phyloP scores from a whole-genome alignment of 2,113 vertebrate genomes.

The Herpailurus yagouaroundi region DNA sequence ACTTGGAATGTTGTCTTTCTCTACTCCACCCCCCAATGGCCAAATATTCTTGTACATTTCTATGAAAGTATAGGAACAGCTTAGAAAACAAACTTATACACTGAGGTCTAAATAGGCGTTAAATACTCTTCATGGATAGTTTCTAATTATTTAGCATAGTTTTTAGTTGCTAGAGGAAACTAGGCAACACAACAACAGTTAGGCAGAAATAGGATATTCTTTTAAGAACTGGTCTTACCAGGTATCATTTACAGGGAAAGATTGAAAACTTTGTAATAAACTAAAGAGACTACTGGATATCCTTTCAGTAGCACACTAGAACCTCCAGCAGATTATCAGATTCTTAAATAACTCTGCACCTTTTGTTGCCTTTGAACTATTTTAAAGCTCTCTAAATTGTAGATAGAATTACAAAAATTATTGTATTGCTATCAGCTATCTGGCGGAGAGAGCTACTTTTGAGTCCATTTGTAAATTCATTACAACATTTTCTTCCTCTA shows the following conservation, averaged over 20 bases:
- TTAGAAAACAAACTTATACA: not conserved
- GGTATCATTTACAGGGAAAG: not conserved
- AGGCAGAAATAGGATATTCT: not conserved
- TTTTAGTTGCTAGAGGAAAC: not conserved
- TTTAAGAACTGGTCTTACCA: not conserved
- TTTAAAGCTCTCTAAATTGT: not conserved
- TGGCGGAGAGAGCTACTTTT: not conserved
- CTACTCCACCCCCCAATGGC: rapidly evolving
- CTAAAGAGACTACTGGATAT: not conserved
- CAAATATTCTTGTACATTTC: not conserved
- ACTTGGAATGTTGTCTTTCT: not conserved
- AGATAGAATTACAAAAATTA: not conserved
- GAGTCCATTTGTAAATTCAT: not conserved
- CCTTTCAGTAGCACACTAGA: not conserved
- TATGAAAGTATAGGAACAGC: not conserved
- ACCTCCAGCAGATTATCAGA: not conserved
- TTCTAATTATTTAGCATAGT: not conserved
- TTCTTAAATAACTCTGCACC: not conserved
- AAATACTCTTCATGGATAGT: not conserved
- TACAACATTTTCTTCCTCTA: not conserved
- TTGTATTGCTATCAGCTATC: not conserved
- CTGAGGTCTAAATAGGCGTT: not conserved
- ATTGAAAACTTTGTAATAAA: not conserved
- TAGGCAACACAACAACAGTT: not conserved
- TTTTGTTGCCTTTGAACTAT: not conserved